Percentiles rank a stretch among this genome's conserved stretches.
phyloP scores from a whole-genome alignment of 2,797 vertebrate species.

The Natrix natrix region DNA sequence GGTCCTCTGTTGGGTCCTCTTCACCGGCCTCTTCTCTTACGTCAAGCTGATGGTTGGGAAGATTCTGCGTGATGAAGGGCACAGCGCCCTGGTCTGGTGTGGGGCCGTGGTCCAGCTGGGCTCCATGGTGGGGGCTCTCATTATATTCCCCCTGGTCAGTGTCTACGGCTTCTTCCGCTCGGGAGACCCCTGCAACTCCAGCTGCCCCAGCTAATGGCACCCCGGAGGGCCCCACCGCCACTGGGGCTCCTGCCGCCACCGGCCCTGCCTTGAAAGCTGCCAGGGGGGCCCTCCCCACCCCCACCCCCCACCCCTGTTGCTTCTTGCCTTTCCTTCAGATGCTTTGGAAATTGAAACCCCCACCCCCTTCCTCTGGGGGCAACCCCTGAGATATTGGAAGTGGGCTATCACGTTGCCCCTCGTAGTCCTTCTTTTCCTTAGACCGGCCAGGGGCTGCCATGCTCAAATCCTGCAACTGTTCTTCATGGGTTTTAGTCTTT shows the following conservation, averaged over 20 bases:
- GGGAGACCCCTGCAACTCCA: conserved; percentile 78
- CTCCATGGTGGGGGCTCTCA: conserved; percentile 79
- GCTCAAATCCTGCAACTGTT: neutral
- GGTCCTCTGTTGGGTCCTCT: conserved; percentile 80
- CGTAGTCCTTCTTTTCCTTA: neutral
- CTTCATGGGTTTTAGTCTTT: neutral
- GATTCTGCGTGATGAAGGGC: conserved; percentile 81
- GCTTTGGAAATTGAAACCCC: neutral
- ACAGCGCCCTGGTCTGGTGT: conserved; percentile 84
- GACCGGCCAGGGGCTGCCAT: neutral
- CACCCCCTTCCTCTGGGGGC: too few relatives aligned
- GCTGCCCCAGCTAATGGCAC: conserved; percentile 59
- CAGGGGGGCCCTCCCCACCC: neutral
- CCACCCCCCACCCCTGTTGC: neutral
- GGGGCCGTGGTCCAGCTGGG: conserved; percentile 84
- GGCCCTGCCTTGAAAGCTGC: neutral
- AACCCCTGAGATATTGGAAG: neutral
- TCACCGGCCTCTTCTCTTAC: conserved; percentile 78
- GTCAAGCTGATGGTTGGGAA: conserved; percentile 84
- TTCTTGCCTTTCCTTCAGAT: neutral
- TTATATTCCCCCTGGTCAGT: conserved; percentile 81
- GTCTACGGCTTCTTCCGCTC: conserved; percentile 76
- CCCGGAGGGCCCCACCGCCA: accelerated
- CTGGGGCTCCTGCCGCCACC: neutral
- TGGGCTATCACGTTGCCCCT: accelerated